These are phyloP conservation scores for Thereva unica DNA, from an alignment of 2,888 invertebrate genomes.

Conservation along the genomic window DNA sequence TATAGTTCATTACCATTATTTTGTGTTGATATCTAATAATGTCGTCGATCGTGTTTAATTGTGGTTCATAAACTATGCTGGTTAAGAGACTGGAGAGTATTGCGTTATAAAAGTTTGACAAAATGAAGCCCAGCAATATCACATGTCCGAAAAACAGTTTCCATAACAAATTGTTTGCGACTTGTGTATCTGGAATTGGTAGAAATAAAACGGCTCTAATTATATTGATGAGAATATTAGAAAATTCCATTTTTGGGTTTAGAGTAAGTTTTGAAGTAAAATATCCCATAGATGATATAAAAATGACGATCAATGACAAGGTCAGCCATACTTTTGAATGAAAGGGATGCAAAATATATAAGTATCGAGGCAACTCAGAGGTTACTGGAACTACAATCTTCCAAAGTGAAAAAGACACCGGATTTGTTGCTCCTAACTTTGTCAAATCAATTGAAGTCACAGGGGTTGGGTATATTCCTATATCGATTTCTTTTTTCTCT, in stretches of 20 bases:
- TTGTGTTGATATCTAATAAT: background rate
- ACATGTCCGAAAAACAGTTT: too few relatives aligned
- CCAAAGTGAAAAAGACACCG: background rate
- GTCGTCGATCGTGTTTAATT: background rate
- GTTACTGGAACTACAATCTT: conserved; percentile 12
- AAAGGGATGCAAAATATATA: conserved; percentile 1
- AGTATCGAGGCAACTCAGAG: background rate
- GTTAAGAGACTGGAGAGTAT: too few relatives aligned
- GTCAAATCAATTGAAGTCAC: conserved; percentile 4
- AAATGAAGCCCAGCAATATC: too few relatives aligned
- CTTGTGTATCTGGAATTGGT: too few relatives aligned
- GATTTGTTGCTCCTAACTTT: conserved; percentile 10
- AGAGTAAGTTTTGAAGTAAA: too few relatives aligned
- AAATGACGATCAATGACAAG: too few relatives aligned
- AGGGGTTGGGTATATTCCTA: conserved; percentile 12
- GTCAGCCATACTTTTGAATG: background rate
- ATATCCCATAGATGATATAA: background rate
- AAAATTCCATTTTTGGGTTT: too few relatives aligned
- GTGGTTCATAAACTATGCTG: too few relatives aligned
- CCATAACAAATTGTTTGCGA: too few relatives aligned
- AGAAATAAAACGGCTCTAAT: too few relatives aligned
- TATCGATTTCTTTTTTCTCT: conserved; percentile 5
- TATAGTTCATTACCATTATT: conserved; percentile 18
- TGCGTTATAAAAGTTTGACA: too few relatives aligned
- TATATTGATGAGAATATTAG: too few relatives aligned